Evolutionary conservation across 2,113 vertebrate species (phyloP).

Genomic region (Gnathonemus echidnorhynchus): DNA sequence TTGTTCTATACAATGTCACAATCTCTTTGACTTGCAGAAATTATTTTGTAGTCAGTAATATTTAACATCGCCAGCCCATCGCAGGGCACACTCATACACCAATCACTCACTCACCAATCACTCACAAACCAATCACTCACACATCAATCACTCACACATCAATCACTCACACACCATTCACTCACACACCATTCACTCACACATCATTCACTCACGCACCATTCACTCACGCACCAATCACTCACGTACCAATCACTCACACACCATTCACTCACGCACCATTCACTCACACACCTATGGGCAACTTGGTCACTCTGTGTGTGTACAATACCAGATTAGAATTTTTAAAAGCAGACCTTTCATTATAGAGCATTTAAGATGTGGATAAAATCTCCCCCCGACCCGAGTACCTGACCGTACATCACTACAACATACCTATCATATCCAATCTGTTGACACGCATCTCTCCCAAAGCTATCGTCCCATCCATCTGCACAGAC

Average conservation of each 20-base stretch:
- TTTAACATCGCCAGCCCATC: not conserved
- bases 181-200: too few relatives aligned
- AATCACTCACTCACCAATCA: not conserved
- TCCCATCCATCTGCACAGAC: conserved; percentile 46
- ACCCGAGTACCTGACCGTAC: not conserved
- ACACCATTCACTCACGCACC: too few relatives aligned
- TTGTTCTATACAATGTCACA: not conserved
- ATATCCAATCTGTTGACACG: conserved; percentile 44
- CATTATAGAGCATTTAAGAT: not conserved
- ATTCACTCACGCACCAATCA: not conserved
- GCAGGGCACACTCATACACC: not conserved
- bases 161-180: not conserved
- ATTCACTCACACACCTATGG: not conserved
- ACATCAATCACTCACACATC: not conserved
- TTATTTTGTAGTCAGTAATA: too few relatives aligned
- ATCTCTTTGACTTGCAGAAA: too few relatives aligned
- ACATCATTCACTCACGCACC: not conserved
- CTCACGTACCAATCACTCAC: not conserved
- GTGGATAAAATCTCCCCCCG: too few relatives aligned
- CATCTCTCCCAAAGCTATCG: conserved; percentile 25
- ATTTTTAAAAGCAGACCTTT: not conserved
- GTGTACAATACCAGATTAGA: not conserved
- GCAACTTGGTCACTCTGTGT: not conserved
- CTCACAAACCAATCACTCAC: not conserved
- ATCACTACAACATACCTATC: conserved; percentile 30